Base-by-base conservation (phyloP, 2,888 invertebrate species). In the Argyra leucocephala region DNA sequence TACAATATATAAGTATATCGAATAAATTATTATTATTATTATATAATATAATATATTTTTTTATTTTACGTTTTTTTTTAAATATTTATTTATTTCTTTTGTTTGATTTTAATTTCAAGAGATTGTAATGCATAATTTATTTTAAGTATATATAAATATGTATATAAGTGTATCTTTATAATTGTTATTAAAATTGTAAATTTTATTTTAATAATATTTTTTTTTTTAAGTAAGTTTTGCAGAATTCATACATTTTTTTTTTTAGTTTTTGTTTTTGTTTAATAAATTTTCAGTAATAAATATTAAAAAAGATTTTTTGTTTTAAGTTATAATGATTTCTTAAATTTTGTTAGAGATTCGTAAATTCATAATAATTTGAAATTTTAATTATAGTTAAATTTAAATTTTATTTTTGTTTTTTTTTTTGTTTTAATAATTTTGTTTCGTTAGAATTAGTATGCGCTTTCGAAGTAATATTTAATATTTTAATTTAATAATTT, bases 121-220 rank as follows among this genome's bases (percentile, higher is more conserved):
- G 48, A 48, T 48, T 48, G 48, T 48, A 48, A 48, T 48, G 48
- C 48, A 48, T 48, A 48, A 48, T 48, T 48, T 48, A 18, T 48
- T 48, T 48, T n/a, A 12, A 15, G 48, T 48, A 48, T 48, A 15
- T 48, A 48, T 48, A 48, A 18, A 48, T 48, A 48, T n/a, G 48
- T 48, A 48, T 48, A 48, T 15, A 48, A 1, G n/a, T 48, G 48
- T 48, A 48, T 12, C 5, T 48, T 18, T 48, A 12, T 37, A 10
- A 12, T 5, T 37, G 5, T 48, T 48, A 12, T 48, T 48, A 48
- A 48, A 48, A 12, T 48, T 48, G 2, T 12, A 31, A 31, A 31
- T 31, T 48, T 48, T 12, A 18, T 48, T 48, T 48, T 48, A 48
- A 31, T 7, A 10, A 31, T 5, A 48, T 48, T 48, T 48, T 48